phyloP scores from a whole-genome alignment of 2,888 invertebrate species.

The Mesoligia furuncula region DNA sequence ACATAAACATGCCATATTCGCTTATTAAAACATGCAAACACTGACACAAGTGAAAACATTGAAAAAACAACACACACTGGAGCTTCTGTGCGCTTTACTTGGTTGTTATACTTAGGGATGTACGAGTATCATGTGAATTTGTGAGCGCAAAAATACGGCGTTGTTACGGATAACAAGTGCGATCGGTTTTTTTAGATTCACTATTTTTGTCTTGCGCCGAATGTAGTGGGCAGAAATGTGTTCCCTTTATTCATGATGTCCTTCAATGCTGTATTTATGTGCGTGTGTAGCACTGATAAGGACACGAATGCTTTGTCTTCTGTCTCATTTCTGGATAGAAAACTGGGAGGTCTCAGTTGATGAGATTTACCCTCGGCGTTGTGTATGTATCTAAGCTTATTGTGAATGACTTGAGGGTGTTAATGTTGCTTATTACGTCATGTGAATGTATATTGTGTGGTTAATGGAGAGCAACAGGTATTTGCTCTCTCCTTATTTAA shows the following conservation, averaged over 20 bases:
- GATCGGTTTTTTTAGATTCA: slow-evolving; percentile 14
- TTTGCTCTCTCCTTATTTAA: slow-evolving; percentile 31
- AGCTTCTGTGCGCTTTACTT: slow-evolving; percentile 44
- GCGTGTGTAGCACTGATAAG: slow-evolving; percentile 55
- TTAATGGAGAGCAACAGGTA: slow-evolving; percentile 48
- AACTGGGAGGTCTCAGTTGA: slow-evolving; percentile 54
- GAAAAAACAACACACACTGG: slow-evolving; percentile 40
- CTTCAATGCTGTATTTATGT: slow-evolving; percentile 59
- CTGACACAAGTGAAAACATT: slow-evolving; percentile 52
- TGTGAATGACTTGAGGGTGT: slow-evolving; percentile 54
- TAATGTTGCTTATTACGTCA: slow-evolving; percentile 65
- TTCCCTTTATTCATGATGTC: slow-evolving; percentile 54
- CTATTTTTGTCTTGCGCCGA: slow-evolving; percentile 16
- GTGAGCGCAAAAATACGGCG: slow-evolving; percentile 57
- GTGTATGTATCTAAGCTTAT: slow-evolving; percentile 66
- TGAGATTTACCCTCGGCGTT: slow-evolving; percentile 44
- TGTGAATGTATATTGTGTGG: slow-evolving; percentile 59
- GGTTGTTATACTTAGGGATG: slow-evolving; percentile 19
- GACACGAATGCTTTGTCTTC: slow-evolving; percentile 55
- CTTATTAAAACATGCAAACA: slow-evolving; percentile 64
- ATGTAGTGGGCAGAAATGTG: slow-evolving; percentile 19
- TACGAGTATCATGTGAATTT: slow-evolving; percentile 33
- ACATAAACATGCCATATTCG: slow-evolving; percentile 63
- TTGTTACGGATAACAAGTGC: slow-evolving; percentile 56
- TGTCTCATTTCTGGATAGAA: slow-evolving; percentile 62